A percentile compares a stretch with the other conserved stretches of the same genome.
Evolutionary conservation across 2,888 invertebrate genomes (phyloP).

Genomic region (Tetheella fluctuosa): DNA sequence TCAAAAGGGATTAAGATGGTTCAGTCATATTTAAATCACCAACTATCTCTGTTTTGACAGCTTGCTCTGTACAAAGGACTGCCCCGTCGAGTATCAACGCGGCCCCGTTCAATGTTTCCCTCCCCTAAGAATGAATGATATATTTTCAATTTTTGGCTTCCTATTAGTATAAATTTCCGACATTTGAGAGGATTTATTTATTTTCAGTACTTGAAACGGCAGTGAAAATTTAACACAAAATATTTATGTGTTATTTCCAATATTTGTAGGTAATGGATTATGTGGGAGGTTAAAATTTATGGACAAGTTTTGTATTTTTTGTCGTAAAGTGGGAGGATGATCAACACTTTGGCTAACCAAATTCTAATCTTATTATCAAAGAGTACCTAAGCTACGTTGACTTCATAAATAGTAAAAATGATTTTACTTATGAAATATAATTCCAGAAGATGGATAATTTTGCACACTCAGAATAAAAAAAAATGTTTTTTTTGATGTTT

Average conservation of each 20-base stretch:
- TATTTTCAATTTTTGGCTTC: constrained; percentile 80
- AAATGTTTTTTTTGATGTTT: constrained; percentile 17
- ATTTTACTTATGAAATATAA: background rate
- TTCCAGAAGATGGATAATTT: background rate
- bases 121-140: constrained; percentile 69
- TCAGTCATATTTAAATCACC: constrained; percentile 46
- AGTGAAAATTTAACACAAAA: constrained; percentile 21
- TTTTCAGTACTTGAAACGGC: constrained; percentile 37
- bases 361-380: no score
- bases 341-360: no score
- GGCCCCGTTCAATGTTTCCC: constrained; percentile 44
- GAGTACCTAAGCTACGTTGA: no score
- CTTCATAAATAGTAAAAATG: no score
- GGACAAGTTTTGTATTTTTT: no score
- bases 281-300: background rate
- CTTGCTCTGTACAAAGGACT: constrained; percentile 62
- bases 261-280: background rate
- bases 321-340: no score
- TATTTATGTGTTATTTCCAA: background rate
- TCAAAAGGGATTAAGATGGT: constrained; percentile 52
- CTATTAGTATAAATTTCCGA: constrained; percentile 64
- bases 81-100: constrained; percentile 57
- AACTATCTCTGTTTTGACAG: constrained; percentile 77
- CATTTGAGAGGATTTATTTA: constrained; percentile 71
- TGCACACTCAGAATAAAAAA: constrained; percentile 32